Evolutionary conservation across 2,797 vertebrate genomes (phyloP).

Genomic region (Acanthiza pusilla): DNA sequence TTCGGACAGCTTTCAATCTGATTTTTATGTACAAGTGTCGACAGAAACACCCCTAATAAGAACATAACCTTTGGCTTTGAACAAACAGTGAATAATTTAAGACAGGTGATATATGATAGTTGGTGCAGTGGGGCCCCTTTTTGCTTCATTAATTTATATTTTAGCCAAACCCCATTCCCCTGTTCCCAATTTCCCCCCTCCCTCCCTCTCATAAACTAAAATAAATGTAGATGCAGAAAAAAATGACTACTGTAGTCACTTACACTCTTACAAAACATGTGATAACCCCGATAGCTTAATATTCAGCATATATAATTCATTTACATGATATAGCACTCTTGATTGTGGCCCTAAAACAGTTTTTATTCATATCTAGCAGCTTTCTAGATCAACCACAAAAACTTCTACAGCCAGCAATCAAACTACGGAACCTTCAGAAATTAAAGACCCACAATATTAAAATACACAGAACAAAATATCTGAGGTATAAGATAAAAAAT

Average conservation of each 20-base stretch:
- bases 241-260: conserved; percentile 84
- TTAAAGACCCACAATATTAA: conserved; percentile 99
- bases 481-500: conserved; percentile 99
- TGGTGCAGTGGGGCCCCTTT: conserved; percentile 79
- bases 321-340: conserved; percentile 88
- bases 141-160: conserved; percentile 70
- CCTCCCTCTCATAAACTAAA: conserved; percentile 72
- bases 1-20: conserved; percentile 77
- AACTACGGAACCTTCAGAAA: conserved; percentile 92
- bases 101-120: conserved; percentile 76
- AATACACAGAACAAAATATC: conserved; percentile 99
- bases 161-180: conserved; percentile 65
- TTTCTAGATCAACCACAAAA: conserved; percentile 92
- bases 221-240: conserved; percentile 78
- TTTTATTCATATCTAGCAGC: conserved; percentile 85
- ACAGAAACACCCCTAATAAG: conserved; percentile 72
- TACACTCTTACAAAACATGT: conserved; percentile 88
- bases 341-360: conserved; percentile 85
- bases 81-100: conserved; percentile 82
- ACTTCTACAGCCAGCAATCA: conserved; percentile 90
- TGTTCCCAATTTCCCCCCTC: conserved; percentile 57
- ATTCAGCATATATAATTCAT: conserved; percentile 89
- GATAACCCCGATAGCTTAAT: conserved; percentile 85
- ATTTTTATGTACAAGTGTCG: conserved; percentile 74
- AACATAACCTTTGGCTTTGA: conserved; percentile 91